phyloP scores from a whole-genome alignment of 2,888 invertebrate species.

The Fragum whitleyi region DNA sequence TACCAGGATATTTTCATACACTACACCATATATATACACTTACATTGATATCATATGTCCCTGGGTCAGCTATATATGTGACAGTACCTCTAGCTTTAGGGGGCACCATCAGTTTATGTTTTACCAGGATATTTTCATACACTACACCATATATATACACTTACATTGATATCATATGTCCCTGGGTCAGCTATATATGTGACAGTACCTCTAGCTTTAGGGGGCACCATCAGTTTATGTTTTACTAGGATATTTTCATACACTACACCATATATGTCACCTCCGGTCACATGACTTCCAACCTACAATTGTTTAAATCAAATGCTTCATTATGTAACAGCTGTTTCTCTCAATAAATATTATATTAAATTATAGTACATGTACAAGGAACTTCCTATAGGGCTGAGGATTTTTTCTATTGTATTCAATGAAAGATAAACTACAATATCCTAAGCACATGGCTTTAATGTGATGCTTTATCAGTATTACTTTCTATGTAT shows the following conservation, averaged over 20 bases:
- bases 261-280: slow-evolving; percentile 97
- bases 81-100: slow-evolving; percentile 98
- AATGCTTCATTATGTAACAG: too few species aligned
- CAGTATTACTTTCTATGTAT: too few species aligned
- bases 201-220: slow-evolving; percentile 97
- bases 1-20: slow-evolving; percentile 98
- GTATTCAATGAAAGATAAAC: too few species aligned
- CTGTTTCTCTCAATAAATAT: too few species aligned
- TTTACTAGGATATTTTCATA: slow-evolving; percentile 99
- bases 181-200: slow-evolving; percentile 97
- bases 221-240: slow-evolving; percentile 97
- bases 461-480: too few species aligned
- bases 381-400: too few species aligned
- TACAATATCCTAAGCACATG: too few species aligned
- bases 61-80: slow-evolving; percentile 96
- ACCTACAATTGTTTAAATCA: slow-evolving; percentile 87
- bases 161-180: slow-evolving; percentile 94
- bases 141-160: slow-evolving; percentile 96
- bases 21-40: too few species aligned
- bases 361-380: too few species aligned
- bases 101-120: slow-evolving; percentile 97
- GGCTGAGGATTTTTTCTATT: too few species aligned
- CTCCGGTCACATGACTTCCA: slow-evolving; percentile 99
- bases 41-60: slow-evolving; percentile 95
- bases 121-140: slow-evolving; percentile 98